Evolutionary conservation across 1,140 invertebrate species (phyloP).

Genomic region (Linepithema humile): DNA sequence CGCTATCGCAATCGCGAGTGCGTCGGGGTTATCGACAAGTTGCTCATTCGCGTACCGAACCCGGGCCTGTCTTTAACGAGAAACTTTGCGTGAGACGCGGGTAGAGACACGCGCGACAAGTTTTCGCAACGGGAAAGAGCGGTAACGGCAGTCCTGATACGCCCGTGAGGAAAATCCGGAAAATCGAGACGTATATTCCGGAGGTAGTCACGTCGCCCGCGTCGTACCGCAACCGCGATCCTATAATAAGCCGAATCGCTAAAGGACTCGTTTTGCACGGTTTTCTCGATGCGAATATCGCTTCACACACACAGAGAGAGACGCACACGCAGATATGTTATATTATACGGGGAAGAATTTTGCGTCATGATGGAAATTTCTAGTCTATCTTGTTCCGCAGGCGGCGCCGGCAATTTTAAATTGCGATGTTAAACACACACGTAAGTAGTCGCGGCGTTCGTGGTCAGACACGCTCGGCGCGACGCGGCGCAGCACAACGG

Average conservation of each 20-base stretch:
- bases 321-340: not conserved
- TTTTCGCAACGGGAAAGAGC: conserved; percentile 2
- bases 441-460: conserved; percentile 9
- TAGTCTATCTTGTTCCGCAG: not conserved
- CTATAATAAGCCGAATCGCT: conserved; percentile 40
- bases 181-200: conserved; percentile 24
- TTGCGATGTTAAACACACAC: conserved; percentile 3
- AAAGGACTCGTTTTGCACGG: conserved; percentile 33
- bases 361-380: not conserved
- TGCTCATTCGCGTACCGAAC: conserved; percentile 49
- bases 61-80: conserved; percentile 24
- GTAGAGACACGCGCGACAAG: conserved; percentile 14
- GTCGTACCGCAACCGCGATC: too few species aligned
- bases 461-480: conserved; percentile 14
- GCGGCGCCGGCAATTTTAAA: not conserved
- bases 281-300: conserved; percentile 3
- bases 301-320: too few species aligned
- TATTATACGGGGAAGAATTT: not conserved
- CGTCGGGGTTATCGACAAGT: conserved; percentile 57
- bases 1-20: conserved; percentile 38
- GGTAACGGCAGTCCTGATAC: not conserved
- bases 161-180: conserved; percentile 13
- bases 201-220: too few species aligned
- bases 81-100: not conserved
- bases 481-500: conserved; percentile 31